phyloP scores from a whole-genome alignment of 1,140 invertebrate species.

The Magallana ariakensis region DNA sequence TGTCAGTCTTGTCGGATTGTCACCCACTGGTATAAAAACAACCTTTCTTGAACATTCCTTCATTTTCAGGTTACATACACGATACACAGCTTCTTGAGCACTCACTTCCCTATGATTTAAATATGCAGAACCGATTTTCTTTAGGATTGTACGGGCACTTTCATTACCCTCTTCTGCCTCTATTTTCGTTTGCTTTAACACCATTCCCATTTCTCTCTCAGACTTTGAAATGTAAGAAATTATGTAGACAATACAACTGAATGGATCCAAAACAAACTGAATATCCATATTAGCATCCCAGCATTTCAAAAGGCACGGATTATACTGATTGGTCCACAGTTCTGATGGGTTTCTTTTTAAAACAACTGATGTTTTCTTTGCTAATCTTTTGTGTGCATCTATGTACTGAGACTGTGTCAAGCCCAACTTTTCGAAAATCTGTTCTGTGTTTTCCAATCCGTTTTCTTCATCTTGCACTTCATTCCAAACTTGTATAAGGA shows the following conservation, averaged over 20 bases:
- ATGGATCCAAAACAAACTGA: constrained; percentile 41
- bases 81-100: constrained; percentile 55
- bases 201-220: constrained; percentile 53
- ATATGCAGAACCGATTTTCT: constrained; percentile 48
- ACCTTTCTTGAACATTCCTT: too few relatives aligned
- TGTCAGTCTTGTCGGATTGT: too few relatives aligned
- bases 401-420: neutral
- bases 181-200: constrained; percentile 46
- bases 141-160: constrained; percentile 42
- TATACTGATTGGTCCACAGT: constrained; percentile 44
- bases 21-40: too few relatives aligned
- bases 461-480: neutral
- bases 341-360: constrained; percentile 17
- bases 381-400: neutral
- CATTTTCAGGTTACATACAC: constrained; percentile 5
- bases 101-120: constrained; percentile 53
- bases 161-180: constrained; percentile 52
- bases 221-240: constrained; percentile 41
- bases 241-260: constrained; percentile 44
- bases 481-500: constrained; percentile 16
- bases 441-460: neutral
- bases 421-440: neutral
- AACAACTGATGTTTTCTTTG: neutral
- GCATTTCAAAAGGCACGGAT: constrained; percentile 19
- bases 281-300: constrained; percentile 50